Base-by-base conservation (phyloP, 2,888 invertebrate species). In the Torymus texanus region DNA sequence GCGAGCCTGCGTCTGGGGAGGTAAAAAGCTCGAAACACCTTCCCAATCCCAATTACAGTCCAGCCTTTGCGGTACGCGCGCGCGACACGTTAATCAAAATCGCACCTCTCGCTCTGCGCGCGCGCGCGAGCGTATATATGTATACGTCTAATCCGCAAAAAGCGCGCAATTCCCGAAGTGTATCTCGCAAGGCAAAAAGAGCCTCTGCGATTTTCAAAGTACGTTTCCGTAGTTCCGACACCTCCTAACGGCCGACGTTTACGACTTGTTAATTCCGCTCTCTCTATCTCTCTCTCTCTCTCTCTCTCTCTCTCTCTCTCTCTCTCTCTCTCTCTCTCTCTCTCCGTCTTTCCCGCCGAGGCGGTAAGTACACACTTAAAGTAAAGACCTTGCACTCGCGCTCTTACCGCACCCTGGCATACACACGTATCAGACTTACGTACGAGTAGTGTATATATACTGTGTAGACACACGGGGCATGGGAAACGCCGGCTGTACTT, bases 61-160 rank as follows among this genome's bases (percentile, higher is more conserved):
- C 10, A 13, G 11, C 2, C 21, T 13, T 18, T 10, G 18, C 18
- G 18, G 29, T 24, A 18, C 61, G 10, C 18, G 0, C 18, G 0
- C 58, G 59, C 58, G 59, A 41, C n/a, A 16, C 67, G 67, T 67
- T 75, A 75, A 75, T 75, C 75, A 75, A 75, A 75, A 75, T 75
- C 67, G 61, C 75, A 29, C 75, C 67, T 59, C 53, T 16, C 51
- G 53, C 72, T 12, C 14, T 18, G 3, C 29, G 29, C 29, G 29
- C 29, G 21, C 2, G 21, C 21, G 21, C 21, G 1, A 1, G 2
- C 21, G 21, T 21, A 21, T n/a, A n/a, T n/a, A 3, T 2, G 5
- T 3, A 5, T 29, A 29, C 29, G 29, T 29, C 29, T 29, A 29
- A 29, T 29, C 41, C 73, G 63, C 73, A 73, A 73, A 73, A 73